A percentile compares a stretch with the other conserved stretches of the same genome.
These are phyloP conservation scores for Lasioglossum malachurum DNA, from an alignment of 2,888 invertebrate genomes.

Conservation along the genomic window DNA sequence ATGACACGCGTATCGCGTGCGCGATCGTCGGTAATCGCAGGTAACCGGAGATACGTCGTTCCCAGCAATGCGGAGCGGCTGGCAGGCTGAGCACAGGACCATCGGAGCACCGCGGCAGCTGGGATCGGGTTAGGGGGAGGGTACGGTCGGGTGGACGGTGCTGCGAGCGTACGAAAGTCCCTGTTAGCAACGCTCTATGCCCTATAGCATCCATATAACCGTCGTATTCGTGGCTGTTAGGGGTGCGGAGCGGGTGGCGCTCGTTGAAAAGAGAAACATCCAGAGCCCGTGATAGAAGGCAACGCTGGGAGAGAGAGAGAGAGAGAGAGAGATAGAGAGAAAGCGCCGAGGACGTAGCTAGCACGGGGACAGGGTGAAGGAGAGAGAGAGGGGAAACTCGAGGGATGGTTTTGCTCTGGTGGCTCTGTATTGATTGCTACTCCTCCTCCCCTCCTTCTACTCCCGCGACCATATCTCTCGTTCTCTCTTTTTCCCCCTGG, in stretches of 20 bases:
- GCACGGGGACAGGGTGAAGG: neutral
- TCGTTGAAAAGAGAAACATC: conserved; percentile 51
- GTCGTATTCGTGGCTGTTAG: conserved; percentile 74
- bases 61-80: neutral
- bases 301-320: neutral
- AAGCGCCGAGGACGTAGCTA: conserved; percentile 12
- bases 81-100: neutral
- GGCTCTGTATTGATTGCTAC: conserved; percentile 84
- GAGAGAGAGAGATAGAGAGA: conserved; percentile 18
- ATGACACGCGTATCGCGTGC: neutral
- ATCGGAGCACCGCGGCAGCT: neutral
- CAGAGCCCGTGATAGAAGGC: conserved; percentile 49
- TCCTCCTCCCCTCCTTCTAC: conserved; percentile 75
- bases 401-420: conserved; percentile 83
- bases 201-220: conserved; percentile 71
- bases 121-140: neutral
- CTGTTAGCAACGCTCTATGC: conserved; percentile 69
- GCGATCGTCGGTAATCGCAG: conserved; percentile 64
- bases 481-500: conserved; percentile 66
- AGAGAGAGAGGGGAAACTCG: conserved; percentile 63
- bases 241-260: conserved; percentile 45
- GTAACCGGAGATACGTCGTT: conserved; percentile 49
- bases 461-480: conserved; percentile 69
- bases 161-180: conserved; percentile 63
- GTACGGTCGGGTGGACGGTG: neutral